Percentiles rank a stretch among this genome's conserved stretches.
These are phyloP conservation scores for Sclerodermus sp. DNA, from an alignment of 2,888 invertebrate species.

Conservation along the genomic window DNA sequence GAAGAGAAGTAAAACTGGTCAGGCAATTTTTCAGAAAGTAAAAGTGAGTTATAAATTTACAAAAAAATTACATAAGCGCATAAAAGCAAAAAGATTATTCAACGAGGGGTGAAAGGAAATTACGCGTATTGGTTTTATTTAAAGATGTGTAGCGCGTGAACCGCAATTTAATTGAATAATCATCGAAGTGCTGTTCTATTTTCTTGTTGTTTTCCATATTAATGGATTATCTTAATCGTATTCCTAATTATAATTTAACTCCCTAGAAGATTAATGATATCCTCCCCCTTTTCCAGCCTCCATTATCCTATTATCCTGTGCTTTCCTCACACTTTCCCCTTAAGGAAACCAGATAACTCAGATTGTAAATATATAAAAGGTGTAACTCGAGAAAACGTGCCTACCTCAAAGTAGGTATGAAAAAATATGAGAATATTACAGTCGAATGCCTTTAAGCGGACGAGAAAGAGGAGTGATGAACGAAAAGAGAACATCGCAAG, in stretches of 20 bases:
- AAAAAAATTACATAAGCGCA: slow-evolving; percentile 2
- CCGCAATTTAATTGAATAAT: slow-evolving; percentile 12
- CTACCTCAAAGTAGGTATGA: slow-evolving; percentile 24
- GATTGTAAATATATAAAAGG: slow-evolving; percentile 37
- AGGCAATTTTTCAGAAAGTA: too few relatives aligned
- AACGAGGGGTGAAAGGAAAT: not conserved
- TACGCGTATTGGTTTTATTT: not conserved
- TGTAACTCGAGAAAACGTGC: slow-evolving; percentile 29
- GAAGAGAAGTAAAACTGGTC: too few relatives aligned
- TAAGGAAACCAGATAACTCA: slow-evolving; percentile 20
- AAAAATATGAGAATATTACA: slow-evolving; percentile 22
- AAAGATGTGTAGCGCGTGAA: not conserved
- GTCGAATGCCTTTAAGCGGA: slow-evolving; percentile 23
- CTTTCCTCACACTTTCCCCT: slow-evolving; percentile 21
- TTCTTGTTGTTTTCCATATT: slow-evolving; percentile 51
- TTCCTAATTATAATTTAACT: slow-evolving; percentile 53
- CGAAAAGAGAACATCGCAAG: too few relatives aligned
- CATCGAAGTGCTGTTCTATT: slow-evolving; percentile 43
- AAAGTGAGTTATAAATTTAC: slow-evolving; percentile 1
- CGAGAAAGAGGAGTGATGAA: slow-evolving; percentile 9
- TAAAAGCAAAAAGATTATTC: slow-evolving; percentile 1
- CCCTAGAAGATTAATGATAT: slow-evolving; percentile 40
- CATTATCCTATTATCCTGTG: slow-evolving; percentile 22
- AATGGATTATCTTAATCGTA: slow-evolving; percentile 51
- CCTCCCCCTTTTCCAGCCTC: slow-evolving; percentile 4